phyloP scores from a whole-genome alignment of 1,140 invertebrate genomes.

The Zaprionus taronus region DNA sequence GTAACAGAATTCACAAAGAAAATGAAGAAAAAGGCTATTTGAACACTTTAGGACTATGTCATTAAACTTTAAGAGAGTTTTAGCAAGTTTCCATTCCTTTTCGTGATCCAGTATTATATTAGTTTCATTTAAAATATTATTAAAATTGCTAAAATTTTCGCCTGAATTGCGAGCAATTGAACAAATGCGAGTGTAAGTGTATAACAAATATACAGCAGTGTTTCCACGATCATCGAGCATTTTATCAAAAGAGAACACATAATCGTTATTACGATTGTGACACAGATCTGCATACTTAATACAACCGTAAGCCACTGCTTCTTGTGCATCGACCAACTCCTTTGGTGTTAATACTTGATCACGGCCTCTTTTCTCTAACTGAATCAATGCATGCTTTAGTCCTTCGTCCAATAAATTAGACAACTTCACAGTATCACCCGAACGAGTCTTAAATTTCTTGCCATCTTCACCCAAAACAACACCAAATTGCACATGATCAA shows the following conservation, averaged over 20 bases:
- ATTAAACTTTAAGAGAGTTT: conserved; percentile 93
- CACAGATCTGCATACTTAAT: conserved; percentile 99
- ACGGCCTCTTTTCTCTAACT: conserved; percentile 95
- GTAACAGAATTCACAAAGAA: conserved; percentile 98
- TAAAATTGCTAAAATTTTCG: conserved; percentile 86
- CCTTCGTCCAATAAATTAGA: conserved; percentile 98
- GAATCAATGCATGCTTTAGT: conserved; percentile 92
- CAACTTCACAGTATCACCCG: conserved; percentile 97
- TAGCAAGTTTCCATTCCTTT: conserved; percentile 97
- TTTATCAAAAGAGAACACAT: conserved; percentile 99
- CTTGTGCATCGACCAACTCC: conserved; percentile 93
- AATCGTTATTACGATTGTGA: conserved; percentile 97
- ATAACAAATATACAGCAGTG: conserved; percentile 98
- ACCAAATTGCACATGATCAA: conserved; percentile 98
- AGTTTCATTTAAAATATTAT: conserved; percentile 84
- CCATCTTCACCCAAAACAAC: conserved; percentile 99
- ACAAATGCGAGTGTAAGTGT: conserved; percentile 97
- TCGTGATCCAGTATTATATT: conserved; percentile 90
- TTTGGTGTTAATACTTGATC: conserved; percentile 92
- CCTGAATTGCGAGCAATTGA: conserved; percentile 94
- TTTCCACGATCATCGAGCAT: conserved; percentile 99
- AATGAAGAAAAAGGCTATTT: conserved; percentile 94
- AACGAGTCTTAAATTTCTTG: conserved; percentile 99
- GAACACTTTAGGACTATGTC: conserved; percentile 94
- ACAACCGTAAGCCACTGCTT: conserved; percentile 98